phyloP scores from a whole-genome alignment of 2,113 vertebrate species.

The Psittacula cyanocephala region DNA sequence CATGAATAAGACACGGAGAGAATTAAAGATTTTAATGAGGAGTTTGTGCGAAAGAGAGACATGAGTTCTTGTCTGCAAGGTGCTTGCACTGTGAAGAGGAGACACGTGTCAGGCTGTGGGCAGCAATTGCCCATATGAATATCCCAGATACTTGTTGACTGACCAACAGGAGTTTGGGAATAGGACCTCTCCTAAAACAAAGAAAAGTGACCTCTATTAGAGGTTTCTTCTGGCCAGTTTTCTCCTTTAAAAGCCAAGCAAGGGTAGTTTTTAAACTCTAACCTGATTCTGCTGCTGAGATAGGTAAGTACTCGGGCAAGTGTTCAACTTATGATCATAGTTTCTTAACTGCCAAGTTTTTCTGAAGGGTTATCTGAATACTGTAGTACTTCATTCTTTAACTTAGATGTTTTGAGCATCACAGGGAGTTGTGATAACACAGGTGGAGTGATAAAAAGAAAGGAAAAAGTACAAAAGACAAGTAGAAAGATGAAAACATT shows the following conservation, averaged over 20 bases:
- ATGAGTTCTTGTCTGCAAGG: background rate
- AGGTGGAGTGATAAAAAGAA: background rate
- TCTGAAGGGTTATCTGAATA: background rate
- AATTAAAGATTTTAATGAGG: background rate
- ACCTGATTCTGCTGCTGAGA: background rate
- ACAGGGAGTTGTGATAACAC: background rate
- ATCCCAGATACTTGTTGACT: background rate
- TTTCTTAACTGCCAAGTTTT: background rate
- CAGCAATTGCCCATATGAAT: fast-evolving
- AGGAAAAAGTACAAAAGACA: background rate
- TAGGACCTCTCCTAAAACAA: background rate
- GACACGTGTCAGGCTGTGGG: background rate
- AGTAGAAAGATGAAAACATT: background rate
- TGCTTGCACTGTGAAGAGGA: background rate
- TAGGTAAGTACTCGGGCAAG: background rate
- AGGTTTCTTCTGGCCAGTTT: background rate
- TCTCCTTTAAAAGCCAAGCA: background rate
- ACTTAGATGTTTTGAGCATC: background rate
- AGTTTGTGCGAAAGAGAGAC: background rate
- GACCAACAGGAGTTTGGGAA: background rate
- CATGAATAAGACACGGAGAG: background rate
- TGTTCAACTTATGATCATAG: background rate
- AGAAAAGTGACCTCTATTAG: background rate
- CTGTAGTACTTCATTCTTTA: background rate
- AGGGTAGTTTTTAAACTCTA: background rate